Evolutionary conservation across 2,888 invertebrate species (phyloP).

Genomic region (Bembecia ichneumoniformis): DNA sequence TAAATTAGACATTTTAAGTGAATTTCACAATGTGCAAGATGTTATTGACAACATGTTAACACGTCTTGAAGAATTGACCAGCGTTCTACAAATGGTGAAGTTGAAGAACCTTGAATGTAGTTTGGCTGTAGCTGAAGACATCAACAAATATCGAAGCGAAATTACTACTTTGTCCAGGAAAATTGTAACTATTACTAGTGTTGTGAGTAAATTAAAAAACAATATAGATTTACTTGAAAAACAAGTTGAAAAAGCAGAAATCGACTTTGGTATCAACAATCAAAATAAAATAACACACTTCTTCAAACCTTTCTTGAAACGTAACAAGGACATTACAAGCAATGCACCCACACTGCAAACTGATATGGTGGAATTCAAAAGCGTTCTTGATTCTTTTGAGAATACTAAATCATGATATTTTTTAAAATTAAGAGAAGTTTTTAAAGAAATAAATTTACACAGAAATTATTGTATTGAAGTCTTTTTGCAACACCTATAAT

Average conservation of each 20-base stretch:
- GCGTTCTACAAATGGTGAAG: slow-evolving; percentile 72
- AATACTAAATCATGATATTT: slow-evolving; percentile 10
- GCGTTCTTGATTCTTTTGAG: slow-evolving; percentile 48
- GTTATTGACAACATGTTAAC: slow-evolving; percentile 78
- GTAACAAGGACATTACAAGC: slow-evolving; percentile 26
- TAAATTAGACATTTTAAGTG: slow-evolving; percentile 65
- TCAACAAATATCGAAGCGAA: slow-evolving; percentile 63
- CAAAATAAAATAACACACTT: slow-evolving; percentile 74
- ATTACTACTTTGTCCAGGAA: slow-evolving; percentile 67
- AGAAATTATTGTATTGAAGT: too few species aligned
- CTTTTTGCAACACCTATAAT: too few species aligned
- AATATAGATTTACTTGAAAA: slow-evolving; percentile 72
- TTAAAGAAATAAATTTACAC: too few species aligned
- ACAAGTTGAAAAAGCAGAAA: slow-evolving; percentile 73
- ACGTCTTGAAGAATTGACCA: slow-evolving; percentile 76
- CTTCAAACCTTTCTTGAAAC: slow-evolving; percentile 72
- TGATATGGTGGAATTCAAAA: slow-evolving; percentile 28
- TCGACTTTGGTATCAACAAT: slow-evolving; percentile 67
- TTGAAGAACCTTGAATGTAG: slow-evolving; percentile 58
- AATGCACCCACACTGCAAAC: slow-evolving; percentile 12
- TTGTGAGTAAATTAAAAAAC: slow-evolving; percentile 61
- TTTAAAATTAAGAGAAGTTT: background rate
- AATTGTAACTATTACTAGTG: slow-evolving; percentile 65
- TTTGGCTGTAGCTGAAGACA: slow-evolving; percentile 62
- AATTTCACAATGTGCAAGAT: slow-evolving; percentile 73